phyloP scores from a whole-genome alignment of 2,797 vertebrate genomes.

The Eremophila alpestris region DNA sequence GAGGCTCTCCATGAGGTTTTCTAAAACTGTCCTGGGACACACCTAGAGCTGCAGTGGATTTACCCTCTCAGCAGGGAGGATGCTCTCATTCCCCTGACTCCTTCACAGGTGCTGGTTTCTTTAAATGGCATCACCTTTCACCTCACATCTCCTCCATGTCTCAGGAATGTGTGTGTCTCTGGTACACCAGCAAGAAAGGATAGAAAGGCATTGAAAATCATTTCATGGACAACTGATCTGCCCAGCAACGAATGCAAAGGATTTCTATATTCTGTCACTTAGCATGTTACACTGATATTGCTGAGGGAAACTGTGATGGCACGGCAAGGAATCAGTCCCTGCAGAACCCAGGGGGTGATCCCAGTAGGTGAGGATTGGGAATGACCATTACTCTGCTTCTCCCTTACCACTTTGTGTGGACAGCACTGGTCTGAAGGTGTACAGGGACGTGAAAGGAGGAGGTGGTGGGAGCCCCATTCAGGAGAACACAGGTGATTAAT shows the following conservation, averaged over 20 bases:
- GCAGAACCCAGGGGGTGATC: rapidly evolving
- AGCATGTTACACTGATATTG: background rate
- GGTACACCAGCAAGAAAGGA: background rate
- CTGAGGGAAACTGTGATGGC: background rate
- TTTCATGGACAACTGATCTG: background rate
- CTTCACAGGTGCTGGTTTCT: background rate
- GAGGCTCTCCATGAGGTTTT: background rate
- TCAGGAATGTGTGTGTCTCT: background rate
- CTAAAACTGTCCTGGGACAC: background rate
- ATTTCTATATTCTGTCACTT: background rate
- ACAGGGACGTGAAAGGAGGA: background rate
- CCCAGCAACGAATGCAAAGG: background rate
- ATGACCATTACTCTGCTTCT: background rate
- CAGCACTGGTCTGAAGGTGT: rapidly evolving
- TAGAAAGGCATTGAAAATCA: background rate
- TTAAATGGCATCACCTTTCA: background rate
- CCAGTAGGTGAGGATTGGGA: rapidly evolving
- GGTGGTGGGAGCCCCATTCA: background rate
- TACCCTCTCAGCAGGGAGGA: background rate
- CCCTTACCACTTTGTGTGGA: background rate
- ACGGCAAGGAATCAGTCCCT: background rate
- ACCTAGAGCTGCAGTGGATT: background rate
- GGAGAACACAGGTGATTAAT: background rate
- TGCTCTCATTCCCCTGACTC: background rate
- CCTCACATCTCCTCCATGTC: background rate